Conservation (phyloP, 2,113 vertebrate genomes). For the Acinonyx jubatus region DNA sequence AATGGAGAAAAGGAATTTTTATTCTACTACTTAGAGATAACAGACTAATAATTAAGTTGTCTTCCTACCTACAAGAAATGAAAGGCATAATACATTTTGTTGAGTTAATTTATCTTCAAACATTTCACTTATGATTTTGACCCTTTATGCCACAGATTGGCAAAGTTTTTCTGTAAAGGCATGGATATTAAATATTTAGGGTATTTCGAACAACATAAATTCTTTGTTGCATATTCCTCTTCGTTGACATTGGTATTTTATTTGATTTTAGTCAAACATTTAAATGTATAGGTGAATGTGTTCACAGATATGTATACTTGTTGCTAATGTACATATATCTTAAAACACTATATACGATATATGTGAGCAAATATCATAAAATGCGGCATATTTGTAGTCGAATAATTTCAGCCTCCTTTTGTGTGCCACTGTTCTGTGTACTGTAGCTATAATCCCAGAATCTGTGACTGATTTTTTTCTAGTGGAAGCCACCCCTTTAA, state of each 20-base stretch:
- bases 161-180: neutral
- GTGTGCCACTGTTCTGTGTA: neutral
- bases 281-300: neutral
- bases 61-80: neutral
- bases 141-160: neutral
- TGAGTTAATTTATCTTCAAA: constrained; percentile 8
- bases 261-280: neutral
- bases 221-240: neutral
- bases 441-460: neutral
- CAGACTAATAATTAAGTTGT: neutral
- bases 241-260: neutral
- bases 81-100: neutral
- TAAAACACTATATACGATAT: neutral
- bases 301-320: neutral
- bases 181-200: neutral
- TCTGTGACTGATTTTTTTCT: neutral
- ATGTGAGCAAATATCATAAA: neutral
- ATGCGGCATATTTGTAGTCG: neutral
- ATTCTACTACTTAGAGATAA: neutral
- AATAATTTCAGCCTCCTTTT: neutral
- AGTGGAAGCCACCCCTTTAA: neutral
- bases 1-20: neutral
- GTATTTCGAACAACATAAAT: neutral
- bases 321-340: neutral
- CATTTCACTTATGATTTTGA: constrained; percentile 18